Evolutionary conservation across 2,797 vertebrate genomes (phyloP), one percentile per base, ranked within the genome.

Genomic region (Xyrichtys novacula): DNA sequence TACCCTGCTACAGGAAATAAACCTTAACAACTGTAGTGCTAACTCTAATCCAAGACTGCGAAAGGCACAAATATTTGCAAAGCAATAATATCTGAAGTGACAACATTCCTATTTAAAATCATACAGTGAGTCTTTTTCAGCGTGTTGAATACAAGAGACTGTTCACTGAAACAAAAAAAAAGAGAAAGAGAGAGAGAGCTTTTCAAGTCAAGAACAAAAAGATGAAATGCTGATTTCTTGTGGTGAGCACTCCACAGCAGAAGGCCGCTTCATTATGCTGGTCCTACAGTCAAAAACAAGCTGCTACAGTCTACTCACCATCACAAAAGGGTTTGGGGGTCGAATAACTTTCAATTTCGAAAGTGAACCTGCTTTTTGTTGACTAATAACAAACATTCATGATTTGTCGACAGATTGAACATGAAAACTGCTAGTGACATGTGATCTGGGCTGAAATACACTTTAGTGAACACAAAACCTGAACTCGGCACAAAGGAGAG

Each of bases 11-110:
- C 90, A 86, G 78, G 81, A 81, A 84, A 85, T 83, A 77, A 85
- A 88, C 82, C 83, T 85, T 87, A 90, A 88, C 81, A 80, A 85
- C 76, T 88, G 85, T 86, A 86, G 89, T 86, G 87, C 85, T 89
- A 87, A 78, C 76, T 76, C 86, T 88, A 91, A 90, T 86, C 81
- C 82, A 85, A 89, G 85, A 90, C 81, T 78, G 90, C 69, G 66
- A 90, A 91, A 93, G 92, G 91, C 93, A 93, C 92, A 90, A 81
- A 89, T 88, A 91, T 89, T 91, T 85, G 85, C 89, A 90, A 92
- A 93, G 90, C 91, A 90, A 85, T 88, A 85, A 86, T 87, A 85
- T 90, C 77, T 65, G 86, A 88, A 81, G 81, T 88, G 86, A 88
- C 86, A 80, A 92, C 90, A 92, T 91, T 91, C 88, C 84, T 86